Base-by-base conservation (phyloP, 2,113 vertebrate species). In the Aegithalos caudatus region DNA sequence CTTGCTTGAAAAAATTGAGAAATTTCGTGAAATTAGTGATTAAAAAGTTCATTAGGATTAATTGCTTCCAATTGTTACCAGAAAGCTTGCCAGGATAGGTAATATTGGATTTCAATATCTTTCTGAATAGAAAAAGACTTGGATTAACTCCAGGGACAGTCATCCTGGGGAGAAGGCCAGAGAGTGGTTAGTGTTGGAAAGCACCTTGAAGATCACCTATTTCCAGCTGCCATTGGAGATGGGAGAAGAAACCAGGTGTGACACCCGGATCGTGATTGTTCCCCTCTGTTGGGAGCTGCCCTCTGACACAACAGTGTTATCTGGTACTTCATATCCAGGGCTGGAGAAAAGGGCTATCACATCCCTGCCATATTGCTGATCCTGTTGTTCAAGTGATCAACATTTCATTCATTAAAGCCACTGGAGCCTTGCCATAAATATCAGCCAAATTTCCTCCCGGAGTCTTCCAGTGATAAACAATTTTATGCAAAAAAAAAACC, bases 311-410 rank as follows among this genome's bases (percentile, higher is more conserved):
- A 12, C 2, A 0, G 27, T 19, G 70, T 87, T 95, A 78, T 76
- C 78, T 80, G 74, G 61, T 45, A 51, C 67, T 83, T 93, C 74
- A 90, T 54, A 90, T 16, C 64, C 74, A 40, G 62, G 50, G 13
- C 0, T 81, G 85, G 85, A 48, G 79, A 77, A 90, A 88, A 93
- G 64, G 79, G 64, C 90, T 96, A 83, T 95, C 88, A 0, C 88
- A 65, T 58, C 90, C 56, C 0, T 83, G 86, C 92, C 93, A 93
- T 96, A 93, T 92, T 95, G 95, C 95, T 96, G 93, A 94, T 94
- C 81, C 90, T 95, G 92, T 95, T 94, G 79, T 94, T 94, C 76
- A 86, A 94, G 85, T 88, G 95, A 90, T 95, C 92, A 90, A 80
- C 87, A 54, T 44, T 81, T 90, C 81, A 90, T 88, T 94, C 92